Conservation (phyloP, 2,888 invertebrate genomes). For the Thera obeliscata region DNA sequence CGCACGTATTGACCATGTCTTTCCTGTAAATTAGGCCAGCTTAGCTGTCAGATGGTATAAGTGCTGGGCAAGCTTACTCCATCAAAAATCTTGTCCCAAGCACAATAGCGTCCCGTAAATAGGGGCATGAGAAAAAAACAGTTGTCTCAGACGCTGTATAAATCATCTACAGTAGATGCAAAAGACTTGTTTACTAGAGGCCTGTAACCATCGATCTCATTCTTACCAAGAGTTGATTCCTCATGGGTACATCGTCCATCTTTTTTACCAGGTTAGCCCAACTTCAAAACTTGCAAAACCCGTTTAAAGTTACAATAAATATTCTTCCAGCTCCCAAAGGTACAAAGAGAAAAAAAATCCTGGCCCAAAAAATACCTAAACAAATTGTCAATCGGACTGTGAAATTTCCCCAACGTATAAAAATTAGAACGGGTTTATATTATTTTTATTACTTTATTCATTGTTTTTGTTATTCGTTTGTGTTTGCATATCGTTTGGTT, state of each 20-base stretch:
- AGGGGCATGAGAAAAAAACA: no score
- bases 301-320: slow-evolving; percentile 17
- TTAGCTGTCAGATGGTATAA: no score
- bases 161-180: no score
- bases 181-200: no score
- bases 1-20: no score
- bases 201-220: not conserved
- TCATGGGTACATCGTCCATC: not conserved
- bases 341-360: slow-evolving; percentile 3
- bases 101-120: no score
- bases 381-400: slow-evolving; percentile 36
- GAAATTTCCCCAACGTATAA: slow-evolving; percentile 42
- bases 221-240: not conserved
- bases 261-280: not conserved
- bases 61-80: no score
- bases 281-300: slow-evolving; percentile 16
- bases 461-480: slow-evolving; percentile 13
- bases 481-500: slow-evolving; percentile 27
- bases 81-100: no score
- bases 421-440: slow-evolving; percentile 29
- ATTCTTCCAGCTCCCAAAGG: slow-evolving; percentile 3
- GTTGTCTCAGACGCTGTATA: no score
- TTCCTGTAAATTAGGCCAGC: no score
- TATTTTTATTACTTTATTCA: slow-evolving; percentile 32
- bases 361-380: slow-evolving; percentile 7